A percentile compares a stretch with the other conserved stretches of the same genome.
phyloP scores from a whole-genome alignment of 2,113 vertebrate genomes.

The Pelodiscus sinensis region DNA sequence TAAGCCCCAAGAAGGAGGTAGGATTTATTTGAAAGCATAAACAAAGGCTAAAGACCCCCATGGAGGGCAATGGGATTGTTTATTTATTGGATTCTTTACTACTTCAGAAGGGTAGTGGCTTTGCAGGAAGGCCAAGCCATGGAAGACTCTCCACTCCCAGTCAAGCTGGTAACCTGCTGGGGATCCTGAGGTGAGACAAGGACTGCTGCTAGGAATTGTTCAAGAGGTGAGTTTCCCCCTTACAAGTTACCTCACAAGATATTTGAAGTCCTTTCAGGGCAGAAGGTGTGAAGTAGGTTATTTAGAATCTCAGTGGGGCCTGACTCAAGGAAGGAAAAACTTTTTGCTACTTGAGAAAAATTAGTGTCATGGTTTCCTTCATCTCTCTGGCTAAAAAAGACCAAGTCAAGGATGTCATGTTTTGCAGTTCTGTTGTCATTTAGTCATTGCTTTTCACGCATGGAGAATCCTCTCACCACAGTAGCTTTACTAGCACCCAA shows the following conservation, averaged over 20 bases:
- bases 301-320: background rate
- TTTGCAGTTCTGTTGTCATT: constrained; percentile 40
- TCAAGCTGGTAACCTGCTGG: background rate
- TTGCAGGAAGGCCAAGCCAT: background rate
- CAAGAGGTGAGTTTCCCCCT: background rate
- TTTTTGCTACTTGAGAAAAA: background rate
- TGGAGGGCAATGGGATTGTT: background rate
- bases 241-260: background rate
- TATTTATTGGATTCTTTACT: background rate
- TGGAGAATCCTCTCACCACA: constrained; percentile 39
- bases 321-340: background rate
- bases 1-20: background rate
- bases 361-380: background rate
- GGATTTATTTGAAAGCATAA: background rate
- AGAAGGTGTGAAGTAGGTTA: background rate
- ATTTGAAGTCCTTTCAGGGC: background rate
- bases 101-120: background rate
- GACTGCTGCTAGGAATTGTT: background rate
- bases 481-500: constrained; percentile 32
- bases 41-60: background rate
- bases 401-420: background rate
- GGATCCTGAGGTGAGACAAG: background rate
- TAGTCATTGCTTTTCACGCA: constrained; percentile 36
- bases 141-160: background rate
- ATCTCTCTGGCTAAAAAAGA: background rate